Evolutionary conservation across 2,888 invertebrate species (phyloP), one percentile per base, ranked within the genome.

Genomic region (Odontocerum albicorne): DNA sequence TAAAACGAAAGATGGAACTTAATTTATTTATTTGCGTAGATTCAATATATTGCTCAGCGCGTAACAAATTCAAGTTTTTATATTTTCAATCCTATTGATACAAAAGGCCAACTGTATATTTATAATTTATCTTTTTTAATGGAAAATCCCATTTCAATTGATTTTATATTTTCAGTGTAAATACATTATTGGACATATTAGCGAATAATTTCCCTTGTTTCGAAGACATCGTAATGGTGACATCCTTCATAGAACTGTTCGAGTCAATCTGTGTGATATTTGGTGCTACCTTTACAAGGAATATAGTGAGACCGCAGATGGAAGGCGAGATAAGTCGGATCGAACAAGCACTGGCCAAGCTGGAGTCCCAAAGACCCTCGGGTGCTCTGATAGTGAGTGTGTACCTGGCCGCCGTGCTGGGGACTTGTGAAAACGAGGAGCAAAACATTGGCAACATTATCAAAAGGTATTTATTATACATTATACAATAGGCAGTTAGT

Each of bases 241-340:
- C 15, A 3, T 42, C 56, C 10, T 50, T 36, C 38, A 73, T 83
- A 33, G 71, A 74, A 38, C 77, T 83, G 53, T 79, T 85, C 64
- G 74, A 75, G 38, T 75, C 75, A 20, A 71, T 86, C 44, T 84
- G 85, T 62, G 74, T 82, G 16, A 82, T 85, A 49, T 88, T 90
- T 66, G 88, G 88, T 4, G 73, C 74, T 57, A 75, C 79, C 33
- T 86, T 90, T 66, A 81, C 84, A 0, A 69, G 68, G 49, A 70
- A 71, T 16, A 75, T 82, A 67, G 67, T 88, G 43, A 80, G 79
- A 63, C 79, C 82, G 12, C 68, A 82, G 44, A 83, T 87, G 63
- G 70, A 72, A 47, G 73, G 78, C 13, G 79, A 81, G 33, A 76
- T 87, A 52, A 70, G 73, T 43, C 80, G 77, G 60, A 68, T 87